phyloP scores from a whole-genome alignment of 2,888 invertebrate species.

The Patella depressa region DNA sequence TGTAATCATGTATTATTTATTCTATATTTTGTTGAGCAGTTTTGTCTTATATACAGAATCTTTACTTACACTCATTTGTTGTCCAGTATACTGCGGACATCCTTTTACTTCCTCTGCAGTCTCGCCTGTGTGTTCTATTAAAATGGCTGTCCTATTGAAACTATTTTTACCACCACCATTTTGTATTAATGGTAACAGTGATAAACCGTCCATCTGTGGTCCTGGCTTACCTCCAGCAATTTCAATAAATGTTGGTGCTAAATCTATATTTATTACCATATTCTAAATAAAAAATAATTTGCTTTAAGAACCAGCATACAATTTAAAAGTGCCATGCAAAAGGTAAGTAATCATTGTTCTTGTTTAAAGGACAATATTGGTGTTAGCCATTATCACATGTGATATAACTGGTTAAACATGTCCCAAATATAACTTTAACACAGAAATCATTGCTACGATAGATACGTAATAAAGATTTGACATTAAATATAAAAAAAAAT shows the following conservation, averaged over 20 bases:
- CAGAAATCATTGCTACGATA: too few species aligned
- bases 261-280: constrained; percentile 83
- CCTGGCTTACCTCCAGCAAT: constrained; percentile 76
- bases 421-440: too few species aligned
- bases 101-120: constrained; percentile 74
- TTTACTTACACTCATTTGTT: constrained; percentile 77
- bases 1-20: too few species aligned
- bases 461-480: too few species aligned
- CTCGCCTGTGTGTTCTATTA: constrained; percentile 89
- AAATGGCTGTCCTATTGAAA: constrained; percentile 70
- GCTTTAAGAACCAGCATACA: too few species aligned
- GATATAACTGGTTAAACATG: too few species aligned
- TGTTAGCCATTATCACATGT: too few species aligned
- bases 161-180: constrained; percentile 26
- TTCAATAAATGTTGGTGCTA: constrained; percentile 86
- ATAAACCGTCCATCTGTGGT: constrained; percentile 78
- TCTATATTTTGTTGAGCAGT: background rate
- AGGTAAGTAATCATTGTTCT: too few species aligned
- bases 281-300: constrained; percentile 61
- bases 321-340: too few species aligned
- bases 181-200: constrained; percentile 71
- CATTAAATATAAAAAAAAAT: too few species aligned
- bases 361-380: too few species aligned
- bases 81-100: constrained; percentile 79
- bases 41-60: background rate